A percentile compares a stretch with the other conserved stretches of the same genome.
Evolutionary conservation across 2,797 vertebrate species (phyloP).

Genomic region (Adrianichthys oophorus): DNA sequence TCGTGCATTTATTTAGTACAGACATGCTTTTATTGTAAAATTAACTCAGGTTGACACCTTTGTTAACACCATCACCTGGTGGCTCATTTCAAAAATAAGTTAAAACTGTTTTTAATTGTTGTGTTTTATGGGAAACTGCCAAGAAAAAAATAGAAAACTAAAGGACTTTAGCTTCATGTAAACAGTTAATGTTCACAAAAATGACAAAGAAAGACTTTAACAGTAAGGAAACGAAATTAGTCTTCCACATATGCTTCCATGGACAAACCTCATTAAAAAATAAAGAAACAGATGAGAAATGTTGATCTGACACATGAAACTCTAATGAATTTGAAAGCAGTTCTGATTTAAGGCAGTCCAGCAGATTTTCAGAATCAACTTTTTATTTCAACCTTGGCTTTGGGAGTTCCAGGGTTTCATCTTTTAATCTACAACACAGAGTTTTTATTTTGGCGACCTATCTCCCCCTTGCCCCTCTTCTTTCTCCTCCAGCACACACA

Average conservation of each 20-base stretch:
- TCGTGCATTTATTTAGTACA: conserved; percentile 49
- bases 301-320: conserved; percentile 3
- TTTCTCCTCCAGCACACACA: conserved; percentile 70
- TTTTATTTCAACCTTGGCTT: neutral
- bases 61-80: neutral
- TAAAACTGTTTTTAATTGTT: conserved; percentile 17
- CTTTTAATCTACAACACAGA: conserved; percentile 59
- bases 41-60: conserved; percentile 7
- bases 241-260: neutral
- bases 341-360: conserved; percentile 14
- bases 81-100: neutral
- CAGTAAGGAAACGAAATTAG: neutral
- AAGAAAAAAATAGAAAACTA: no score
- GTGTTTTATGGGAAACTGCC: conserved; percentile 21
- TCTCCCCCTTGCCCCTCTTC: conserved; percentile 63
- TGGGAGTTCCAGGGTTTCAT: conserved; percentile 15
- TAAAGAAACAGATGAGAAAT: conserved; percentile 1
- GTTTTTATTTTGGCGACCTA: conserved; percentile 57
- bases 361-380: conserved; percentile 9
- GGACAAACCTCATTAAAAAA: neutral
- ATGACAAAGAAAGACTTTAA: neutral
- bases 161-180: no score
- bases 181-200: conserved; percentile 5
- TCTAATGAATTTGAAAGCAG: neutral
- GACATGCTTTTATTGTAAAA: conserved; percentile 16